Evolutionary conservation across 2,797 vertebrate species (phyloP), one percentile per base, ranked within the genome.

Genomic region (Lepilemur ruficaudatus): DNA sequence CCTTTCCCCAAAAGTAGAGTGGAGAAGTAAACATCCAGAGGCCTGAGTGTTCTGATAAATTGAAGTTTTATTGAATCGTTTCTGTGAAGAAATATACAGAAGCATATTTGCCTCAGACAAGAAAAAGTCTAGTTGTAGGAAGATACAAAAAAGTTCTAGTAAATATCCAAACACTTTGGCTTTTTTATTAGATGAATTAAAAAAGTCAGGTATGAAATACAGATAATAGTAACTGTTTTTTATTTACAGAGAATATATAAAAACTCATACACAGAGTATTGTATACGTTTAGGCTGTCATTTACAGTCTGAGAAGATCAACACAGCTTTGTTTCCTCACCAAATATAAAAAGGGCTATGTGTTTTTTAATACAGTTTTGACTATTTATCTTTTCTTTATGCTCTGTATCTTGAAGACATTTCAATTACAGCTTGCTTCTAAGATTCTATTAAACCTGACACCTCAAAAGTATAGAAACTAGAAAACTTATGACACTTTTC

Each of bases 361-460:
- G 97, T 98, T 84, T 98, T 97, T 98, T 97, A 94, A 91, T 90
- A 92, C 70, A 94, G 83, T 84, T 98, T 97, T 97, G 91, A 94
- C 95, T 79, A 0, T 98, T 98, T 97, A 95, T 95, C 94, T 95
- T 93, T 89, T 76, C 95, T 96, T 90, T 87, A 67, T 63, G 59
- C 32, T 98, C 97, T 98, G 96, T 96, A 97, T 98, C 97, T 97
- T 97, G 94, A 98, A 98, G 94, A 95, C 89, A 79, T 78, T 98
- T 96, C 89, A 90, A 89, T 94, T 98, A 95, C 78, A 98, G 93
- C 92, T 70, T 48, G 87, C 85, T 96, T 92, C 97, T 94, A 92
- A 89, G 91, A 85, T 91, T 96, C 67, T 72, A 63, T 97, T 94
- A 23, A 2, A 83, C 13, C 82, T 86, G 48, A 82, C 84, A 91